Evolutionary conservation across 2,888 invertebrate genomes (phyloP).

Genomic region (Graphium colonna): DNA sequence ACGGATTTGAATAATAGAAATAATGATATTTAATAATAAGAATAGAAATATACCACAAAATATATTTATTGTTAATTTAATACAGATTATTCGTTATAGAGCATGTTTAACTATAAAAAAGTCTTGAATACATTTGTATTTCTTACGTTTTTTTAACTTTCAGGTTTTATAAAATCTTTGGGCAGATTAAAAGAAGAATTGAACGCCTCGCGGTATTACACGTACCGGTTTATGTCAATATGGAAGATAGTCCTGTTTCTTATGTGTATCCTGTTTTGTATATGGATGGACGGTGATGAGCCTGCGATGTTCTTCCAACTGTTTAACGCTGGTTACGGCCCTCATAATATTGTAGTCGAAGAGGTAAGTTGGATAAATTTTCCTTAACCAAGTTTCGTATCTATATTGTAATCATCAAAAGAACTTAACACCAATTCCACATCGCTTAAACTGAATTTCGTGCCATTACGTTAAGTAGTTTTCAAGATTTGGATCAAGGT

Average conservation of each 20-base stretch:
- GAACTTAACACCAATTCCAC: too few species aligned
- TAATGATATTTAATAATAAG: neutral
- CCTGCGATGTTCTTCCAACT: slow-evolving; percentile 88
- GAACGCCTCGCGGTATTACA: slow-evolving; percentile 90
- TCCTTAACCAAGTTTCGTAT: neutral
- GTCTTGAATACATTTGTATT: too few species aligned
- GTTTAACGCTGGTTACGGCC: slow-evolving; percentile 86
- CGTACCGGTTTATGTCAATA: slow-evolving; percentile 92
- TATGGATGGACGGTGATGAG: slow-evolving; percentile 87
- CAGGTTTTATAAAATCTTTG: slow-evolving; percentile 85
- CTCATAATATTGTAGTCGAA: slow-evolving; percentile 88
- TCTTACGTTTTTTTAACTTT: too few species aligned
- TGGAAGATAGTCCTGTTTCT: slow-evolving; percentile 94
- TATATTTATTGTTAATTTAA: too few species aligned
- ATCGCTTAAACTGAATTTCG: too few species aligned
- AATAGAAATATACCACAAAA: too few species aligned
- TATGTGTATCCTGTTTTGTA: slow-evolving; percentile 85
- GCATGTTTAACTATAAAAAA: too few species aligned
- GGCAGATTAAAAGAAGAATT: slow-evolving; percentile 90
- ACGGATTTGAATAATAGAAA: too few species aligned
- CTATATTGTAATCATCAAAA: neutral
- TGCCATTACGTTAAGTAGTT: too few species aligned
- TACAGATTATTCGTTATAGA: too few species aligned
- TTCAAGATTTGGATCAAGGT: too few species aligned
- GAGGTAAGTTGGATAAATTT: slow-evolving; percentile 71